These are phyloP conservation scores for Kryptopterus vitreolus DNA, from an alignment of 2,797 vertebrate species.

Conservation along the genomic window DNA sequence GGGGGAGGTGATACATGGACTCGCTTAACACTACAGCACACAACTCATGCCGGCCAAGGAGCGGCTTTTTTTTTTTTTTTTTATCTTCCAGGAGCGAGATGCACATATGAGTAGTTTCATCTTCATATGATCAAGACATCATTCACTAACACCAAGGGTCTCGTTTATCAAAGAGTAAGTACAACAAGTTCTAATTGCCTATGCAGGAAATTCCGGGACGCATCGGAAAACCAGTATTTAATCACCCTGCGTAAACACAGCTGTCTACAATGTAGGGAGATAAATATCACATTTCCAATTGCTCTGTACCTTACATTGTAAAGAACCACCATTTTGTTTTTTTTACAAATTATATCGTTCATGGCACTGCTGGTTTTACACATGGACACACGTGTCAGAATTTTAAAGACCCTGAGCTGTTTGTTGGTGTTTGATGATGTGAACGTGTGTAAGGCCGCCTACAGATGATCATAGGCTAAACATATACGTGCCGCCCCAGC, in stretches of 20 bases:
- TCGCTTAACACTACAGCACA: slow-evolving; percentile 25
- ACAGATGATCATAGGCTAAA: neutral
- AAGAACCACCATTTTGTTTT: neutral
- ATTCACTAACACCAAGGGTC: neutral
- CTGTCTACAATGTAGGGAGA: neutral
- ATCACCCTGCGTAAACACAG: neutral
- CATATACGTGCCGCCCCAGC: neutral
- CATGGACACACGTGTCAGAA: neutral
- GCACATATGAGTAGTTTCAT: neutral
- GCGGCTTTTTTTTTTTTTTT: too few relatives aligned
- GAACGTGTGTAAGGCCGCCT: neutral
- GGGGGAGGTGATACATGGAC: slow-evolving; percentile 4
- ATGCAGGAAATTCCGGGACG: neutral
- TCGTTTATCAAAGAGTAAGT: neutral
- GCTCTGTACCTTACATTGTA: neutral
- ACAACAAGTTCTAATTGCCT: neutral
- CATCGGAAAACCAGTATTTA: neutral
- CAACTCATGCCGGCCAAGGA: slow-evolving; percentile 48
- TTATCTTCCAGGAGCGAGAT: neutral
- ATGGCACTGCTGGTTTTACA: neutral
- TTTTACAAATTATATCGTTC: neutral
- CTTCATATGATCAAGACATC: neutral
- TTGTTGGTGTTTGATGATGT: neutral
- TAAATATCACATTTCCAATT: neutral
- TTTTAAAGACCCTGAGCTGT: neutral